These are phyloP conservation scores for Ephydatia muelleri DNA, from an alignment of 37 sponge, comb jelly and placozoan genomes.

Conservation along the genomic window DNA sequence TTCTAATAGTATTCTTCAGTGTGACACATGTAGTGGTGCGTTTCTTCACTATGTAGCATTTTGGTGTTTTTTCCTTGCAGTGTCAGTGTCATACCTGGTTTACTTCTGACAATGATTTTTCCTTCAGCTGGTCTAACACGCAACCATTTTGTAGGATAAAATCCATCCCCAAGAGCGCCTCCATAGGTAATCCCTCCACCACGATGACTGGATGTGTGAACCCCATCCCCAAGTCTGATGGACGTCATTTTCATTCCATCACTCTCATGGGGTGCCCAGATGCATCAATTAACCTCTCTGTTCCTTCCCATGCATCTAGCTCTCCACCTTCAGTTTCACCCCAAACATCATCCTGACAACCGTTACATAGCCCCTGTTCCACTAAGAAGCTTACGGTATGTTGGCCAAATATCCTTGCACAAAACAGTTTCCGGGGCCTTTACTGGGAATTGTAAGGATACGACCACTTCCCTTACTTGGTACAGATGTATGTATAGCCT, in stretches of 20 bases:
- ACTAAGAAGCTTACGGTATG: not conserved
- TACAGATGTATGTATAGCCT: not conserved
- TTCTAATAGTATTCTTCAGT: not conserved
- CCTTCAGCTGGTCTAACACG: not conserved
- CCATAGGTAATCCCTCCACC: conserved; percentile 8
- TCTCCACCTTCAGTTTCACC: not conserved
- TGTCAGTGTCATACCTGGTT: not conserved
- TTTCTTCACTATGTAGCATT: not conserved
- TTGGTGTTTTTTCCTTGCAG: not conserved
- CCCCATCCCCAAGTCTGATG: not conserved
- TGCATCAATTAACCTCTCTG: not conserved
- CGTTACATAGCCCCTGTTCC: not conserved
- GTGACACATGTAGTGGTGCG: not conserved
- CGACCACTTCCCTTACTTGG: not conserved
- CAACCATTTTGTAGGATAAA: not conserved
- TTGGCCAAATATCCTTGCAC: not conserved
- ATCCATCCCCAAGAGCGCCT: not conserved
- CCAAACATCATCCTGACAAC: not conserved
- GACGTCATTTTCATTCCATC: not conserved
- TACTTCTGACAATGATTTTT: not conserved
- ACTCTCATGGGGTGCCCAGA: not conserved
- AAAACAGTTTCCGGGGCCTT: not conserved
- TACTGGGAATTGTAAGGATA: not conserved
- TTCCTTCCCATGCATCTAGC: not conserved
- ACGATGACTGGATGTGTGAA: not conserved